Percentiles rank a stretch among this genome's conserved stretches.
Conservation (phyloP, 1,140 invertebrate species). For the Helicoverpa armigera region DNA sequence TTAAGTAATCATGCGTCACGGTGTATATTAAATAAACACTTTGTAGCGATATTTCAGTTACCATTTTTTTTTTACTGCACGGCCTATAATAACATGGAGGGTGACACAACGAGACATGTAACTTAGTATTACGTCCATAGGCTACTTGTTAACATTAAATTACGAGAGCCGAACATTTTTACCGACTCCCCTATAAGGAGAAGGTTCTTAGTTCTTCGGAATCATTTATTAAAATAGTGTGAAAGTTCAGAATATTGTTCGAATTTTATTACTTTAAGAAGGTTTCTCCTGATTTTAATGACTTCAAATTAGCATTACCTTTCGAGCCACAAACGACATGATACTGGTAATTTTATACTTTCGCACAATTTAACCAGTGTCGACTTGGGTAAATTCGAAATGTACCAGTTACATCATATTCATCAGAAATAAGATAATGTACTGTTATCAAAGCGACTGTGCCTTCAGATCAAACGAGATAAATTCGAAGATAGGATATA, state of each 20-base stretch:
- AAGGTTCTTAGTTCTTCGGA: too few species aligned
- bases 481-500: slow-evolving; percentile 16
- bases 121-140: too few species aligned
- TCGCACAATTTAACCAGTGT: background rate
- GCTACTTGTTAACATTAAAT: too few species aligned
- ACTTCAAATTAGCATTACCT: too few species aligned
- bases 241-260: too few species aligned
- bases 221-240: too few species aligned
- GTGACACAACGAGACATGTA: too few species aligned
- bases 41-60: background rate
- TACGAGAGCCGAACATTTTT: too few species aligned
- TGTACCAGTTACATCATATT: slow-evolving; percentile 30
- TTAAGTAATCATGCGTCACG: slow-evolving; percentile 11
- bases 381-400: background rate
- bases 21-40: slow-evolving; percentile 9
- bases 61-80: background rate
- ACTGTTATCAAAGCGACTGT: slow-evolving; percentile 4
- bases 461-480: slow-evolving; percentile 13
- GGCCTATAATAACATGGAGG: background rate
- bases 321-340: too few species aligned
- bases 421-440: slow-evolving; percentile 25
- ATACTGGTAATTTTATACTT: background rate
- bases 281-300: too few species aligned
- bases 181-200: too few species aligned
- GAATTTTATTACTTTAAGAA: too few species aligned